Base-by-base conservation (phyloP, 2,888 invertebrate genomes). In the Endomychus coccineus region DNA sequence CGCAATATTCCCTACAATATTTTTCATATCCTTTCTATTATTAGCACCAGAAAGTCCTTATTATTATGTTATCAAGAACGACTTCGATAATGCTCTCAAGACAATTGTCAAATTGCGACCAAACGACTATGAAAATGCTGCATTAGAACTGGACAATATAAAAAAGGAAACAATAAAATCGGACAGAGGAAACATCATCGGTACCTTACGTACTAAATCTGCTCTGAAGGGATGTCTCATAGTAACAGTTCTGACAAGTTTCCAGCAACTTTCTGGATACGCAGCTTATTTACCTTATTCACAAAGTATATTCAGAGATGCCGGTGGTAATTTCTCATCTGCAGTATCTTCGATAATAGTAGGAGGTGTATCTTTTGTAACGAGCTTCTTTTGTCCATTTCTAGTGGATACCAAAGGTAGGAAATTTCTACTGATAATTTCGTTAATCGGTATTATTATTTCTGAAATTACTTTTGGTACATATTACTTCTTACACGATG, bases 21-120 rank as follows among this genome's bases (percentile, higher is more conserved):
- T 83, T 51, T 51, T 70, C 6, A 27, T 70, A 4, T 40, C 61
- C 11, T 55, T 57, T 29, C 77, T 82, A 59, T 71, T 78, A 54
- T 75, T 78, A 45, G 79, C 86, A 71, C 87, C 87, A 0, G 90
- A 91, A 56, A 80, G 84, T 1, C 90, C 91, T 0, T 77, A 80
- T 40, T 82, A 75, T 50, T 68, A 77, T 19, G 64, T 83, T 2
- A 64, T 66, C 19, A 73, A 77, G 59, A 73, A 29, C 14, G 29
- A 78, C 14, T 61, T 71, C 39, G 62, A 61, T 0, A 64, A 71
- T 1, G 74, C 80, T 1, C n/a, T n/a, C n/a, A 37, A 44, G 30
- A 42, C 49, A 1, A 60, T 90, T 42, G 67, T 73, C 31, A 76
- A 69, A 45, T 68, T 90, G 10, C 73, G 89, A 2, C n/a, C 22